Conservation (phyloP, 2,888 invertebrate species). For the Brachypalpus laphriformis region DNA sequence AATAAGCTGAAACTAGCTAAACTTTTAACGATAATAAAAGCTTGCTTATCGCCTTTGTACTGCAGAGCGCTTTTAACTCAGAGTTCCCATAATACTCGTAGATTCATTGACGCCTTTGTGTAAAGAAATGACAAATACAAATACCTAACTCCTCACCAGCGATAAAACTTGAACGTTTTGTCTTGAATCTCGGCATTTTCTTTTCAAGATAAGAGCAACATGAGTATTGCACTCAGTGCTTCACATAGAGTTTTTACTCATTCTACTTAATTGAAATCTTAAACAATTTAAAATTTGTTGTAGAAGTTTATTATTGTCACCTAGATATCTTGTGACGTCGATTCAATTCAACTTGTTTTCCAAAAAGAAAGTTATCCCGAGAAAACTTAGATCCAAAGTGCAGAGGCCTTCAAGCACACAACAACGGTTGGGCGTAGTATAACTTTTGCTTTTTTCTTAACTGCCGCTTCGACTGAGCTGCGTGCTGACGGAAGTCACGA, state of each 20-base stretch:
- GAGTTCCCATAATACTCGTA: too few species aligned
- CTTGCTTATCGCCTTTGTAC: too few species aligned
- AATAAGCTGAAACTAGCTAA: too few species aligned
- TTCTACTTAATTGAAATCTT: background rate
- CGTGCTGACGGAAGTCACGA: background rate
- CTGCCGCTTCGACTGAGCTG: background rate
- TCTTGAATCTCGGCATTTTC: background rate
- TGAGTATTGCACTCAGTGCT: background rate
- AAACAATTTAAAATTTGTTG: background rate
- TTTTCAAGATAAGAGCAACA: background rate
- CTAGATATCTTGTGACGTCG: background rate
- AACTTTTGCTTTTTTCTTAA: background rate
- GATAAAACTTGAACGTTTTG: too few species aligned
- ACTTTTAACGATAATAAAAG: too few species aligned
- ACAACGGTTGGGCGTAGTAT: background rate
- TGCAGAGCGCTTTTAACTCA: too few species aligned
- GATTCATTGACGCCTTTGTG: too few species aligned
- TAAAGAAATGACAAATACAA: too few species aligned
- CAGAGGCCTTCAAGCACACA: background rate
- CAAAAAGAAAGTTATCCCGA: background rate
- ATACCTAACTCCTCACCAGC: too few species aligned
- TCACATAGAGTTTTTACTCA: background rate
- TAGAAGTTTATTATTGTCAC: background rate
- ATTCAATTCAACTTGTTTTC: background rate
- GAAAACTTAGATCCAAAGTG: background rate